Percentiles rank a stretch among this genome's conserved stretches.
Evolutionary conservation across 92 coral and sea anemone genomes (phyloP).

Genomic region (Parazoanthus swiftii): DNA sequence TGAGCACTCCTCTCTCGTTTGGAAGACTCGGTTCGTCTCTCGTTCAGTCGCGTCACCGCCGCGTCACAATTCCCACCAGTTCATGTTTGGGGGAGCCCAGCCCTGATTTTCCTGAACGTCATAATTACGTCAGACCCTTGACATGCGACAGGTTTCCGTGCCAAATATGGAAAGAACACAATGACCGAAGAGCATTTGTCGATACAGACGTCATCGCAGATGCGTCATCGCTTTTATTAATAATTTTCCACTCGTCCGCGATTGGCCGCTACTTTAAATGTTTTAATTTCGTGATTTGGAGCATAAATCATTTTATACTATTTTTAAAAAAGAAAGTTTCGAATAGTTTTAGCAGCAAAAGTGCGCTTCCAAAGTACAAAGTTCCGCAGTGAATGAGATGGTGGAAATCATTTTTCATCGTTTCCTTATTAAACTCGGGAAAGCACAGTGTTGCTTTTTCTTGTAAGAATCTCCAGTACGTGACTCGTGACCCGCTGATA

Average conservation of each 20-base stretch:
- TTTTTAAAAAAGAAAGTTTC: background rate
- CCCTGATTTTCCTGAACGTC: slow-evolving; percentile 69
- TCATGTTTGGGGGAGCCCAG: slow-evolving; percentile 79
- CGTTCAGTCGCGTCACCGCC: slow-evolving; percentile 87
- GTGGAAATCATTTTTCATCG: background rate
- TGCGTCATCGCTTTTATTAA: slow-evolving; percentile 18
- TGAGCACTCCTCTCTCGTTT: slow-evolving; percentile 54
- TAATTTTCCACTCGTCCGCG: background rate
- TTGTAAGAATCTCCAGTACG: background rate
- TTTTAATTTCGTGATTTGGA: slow-evolving; percentile 18
- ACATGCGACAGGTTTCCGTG: slow-evolving; percentile 47
- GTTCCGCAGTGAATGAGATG: background rate
- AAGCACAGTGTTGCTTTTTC: background rate
- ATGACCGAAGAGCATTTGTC: slow-evolving; percentile 14
- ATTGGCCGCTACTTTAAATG: slow-evolving; percentile 18
- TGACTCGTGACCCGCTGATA: background rate
- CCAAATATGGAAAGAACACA: slow-evolving; percentile 36
- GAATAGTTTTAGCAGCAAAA: background rate
- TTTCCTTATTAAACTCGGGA: background rate
- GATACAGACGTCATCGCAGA: slow-evolving; percentile 17
- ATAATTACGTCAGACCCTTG: slow-evolving; percentile 87
- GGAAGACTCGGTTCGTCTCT: slow-evolving; percentile 71
- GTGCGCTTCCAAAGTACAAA: background rate
- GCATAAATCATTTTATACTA: background rate
- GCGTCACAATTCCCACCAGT: slow-evolving; percentile 85